phyloP scores from a whole-genome alignment of 2,113 vertebrate genomes.

The Scomber scombrus region DNA sequence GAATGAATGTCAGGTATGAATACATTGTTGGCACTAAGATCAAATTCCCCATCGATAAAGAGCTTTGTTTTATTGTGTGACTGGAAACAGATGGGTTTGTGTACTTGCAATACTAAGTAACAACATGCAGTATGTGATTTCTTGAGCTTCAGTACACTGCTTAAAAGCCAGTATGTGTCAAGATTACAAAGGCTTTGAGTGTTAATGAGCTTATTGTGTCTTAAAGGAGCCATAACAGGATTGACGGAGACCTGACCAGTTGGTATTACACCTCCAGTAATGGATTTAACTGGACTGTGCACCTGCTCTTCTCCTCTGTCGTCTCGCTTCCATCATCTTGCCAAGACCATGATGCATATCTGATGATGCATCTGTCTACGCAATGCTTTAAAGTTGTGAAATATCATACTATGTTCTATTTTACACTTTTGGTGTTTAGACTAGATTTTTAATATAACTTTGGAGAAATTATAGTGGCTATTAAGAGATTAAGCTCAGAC shows the following conservation, averaged over 20 bases:
- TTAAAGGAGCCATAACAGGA: conserved; percentile 43
- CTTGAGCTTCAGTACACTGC: not conserved
- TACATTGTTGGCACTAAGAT: not conserved
- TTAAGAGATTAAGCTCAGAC: not conserved
- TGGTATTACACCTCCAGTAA: conserved; percentile 37
- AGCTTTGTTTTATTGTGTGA: not conserved
- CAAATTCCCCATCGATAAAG: not conserved
- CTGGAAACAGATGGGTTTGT: not conserved
- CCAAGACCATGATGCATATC: not conserved
- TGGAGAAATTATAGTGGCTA: not conserved
- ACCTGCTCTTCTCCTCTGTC: conserved; percentile 27
- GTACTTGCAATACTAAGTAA: not conserved
- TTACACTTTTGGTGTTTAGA: not conserved
- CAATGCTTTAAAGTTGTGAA: not conserved
- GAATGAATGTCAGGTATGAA: not conserved
- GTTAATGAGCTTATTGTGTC: conserved; percentile 59
- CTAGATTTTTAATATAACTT: not conserved
- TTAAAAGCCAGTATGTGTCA: conserved; percentile 49
- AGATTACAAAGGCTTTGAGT: conserved; percentile 52
- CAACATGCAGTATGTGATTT: conserved; percentile 10
- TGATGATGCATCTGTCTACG: not conserved
- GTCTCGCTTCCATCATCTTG: not conserved
- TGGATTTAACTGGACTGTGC: conserved; percentile 27
- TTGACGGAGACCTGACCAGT: conserved; percentile 35
- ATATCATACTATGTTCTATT: not conserved